phyloP scores from a whole-genome alignment of 2,797 vertebrate genomes.

The Liparis tanakae region DNA sequence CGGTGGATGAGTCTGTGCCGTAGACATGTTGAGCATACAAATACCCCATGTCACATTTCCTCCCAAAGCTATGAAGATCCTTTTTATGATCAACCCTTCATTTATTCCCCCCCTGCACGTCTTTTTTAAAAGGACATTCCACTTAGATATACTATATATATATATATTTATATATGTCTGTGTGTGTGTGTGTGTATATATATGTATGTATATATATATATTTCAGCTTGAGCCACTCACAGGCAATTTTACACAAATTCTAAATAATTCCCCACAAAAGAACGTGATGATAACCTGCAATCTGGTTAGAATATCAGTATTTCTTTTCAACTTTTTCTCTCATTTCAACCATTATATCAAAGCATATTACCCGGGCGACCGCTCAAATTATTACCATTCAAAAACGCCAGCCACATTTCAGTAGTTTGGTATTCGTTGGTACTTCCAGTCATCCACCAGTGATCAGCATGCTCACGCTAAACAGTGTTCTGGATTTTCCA shows the following conservation, averaged over 20 bases:
- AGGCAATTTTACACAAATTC: slow-evolving; percentile 42
- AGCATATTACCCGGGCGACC: slow-evolving; percentile 18
- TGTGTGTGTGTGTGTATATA: no score
- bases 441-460: background rate
- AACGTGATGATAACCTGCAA: slow-evolving; percentile 18
- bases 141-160: background rate
- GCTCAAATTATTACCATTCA: slow-evolving; percentile 6
- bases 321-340: background rate
- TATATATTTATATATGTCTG: no score
- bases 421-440: background rate
- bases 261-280: slow-evolving; percentile 24
- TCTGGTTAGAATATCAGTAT: slow-evolving; percentile 17
- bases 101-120: background rate
- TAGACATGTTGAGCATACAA: slow-evolving; percentile 25
- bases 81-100: background rate
- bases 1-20: slow-evolving; percentile 18
- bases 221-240: background rate
- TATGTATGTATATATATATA: no score
- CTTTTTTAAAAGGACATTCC: slow-evolving; percentile 2
- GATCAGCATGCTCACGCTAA: background rate
- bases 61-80: background rate
- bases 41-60: slow-evolving; percentile 15
- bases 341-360: slow-evolving; percentile 1
- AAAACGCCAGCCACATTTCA: slow-evolving; percentile 13
- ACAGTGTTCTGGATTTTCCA: background rate